Base-by-base conservation (phyloP, 2,797 vertebrate genomes). In the Acipenser ruthenus region DNA sequence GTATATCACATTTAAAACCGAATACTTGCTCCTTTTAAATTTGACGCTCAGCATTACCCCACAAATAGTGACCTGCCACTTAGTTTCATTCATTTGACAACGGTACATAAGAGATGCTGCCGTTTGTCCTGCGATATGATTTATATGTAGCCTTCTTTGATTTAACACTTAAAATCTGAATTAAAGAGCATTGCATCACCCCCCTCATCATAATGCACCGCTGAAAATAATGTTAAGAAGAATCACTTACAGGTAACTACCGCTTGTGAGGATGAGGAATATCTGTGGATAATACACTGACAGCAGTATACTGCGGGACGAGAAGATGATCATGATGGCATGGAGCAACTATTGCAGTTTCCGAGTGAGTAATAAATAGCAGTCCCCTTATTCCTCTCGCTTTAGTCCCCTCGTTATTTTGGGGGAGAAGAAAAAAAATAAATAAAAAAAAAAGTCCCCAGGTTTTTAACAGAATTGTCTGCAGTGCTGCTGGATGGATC, bases 181-280 rank as follows among this genome's bases (percentile, higher is more conserved):
- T 12, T 12, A 8, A 55, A n/a, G 62, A 15, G 53, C 37, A 37
- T 37, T 37, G 3, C 3, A 37, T 37, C 37, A 37, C 18, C 4
- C 37, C 3, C 37, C 37, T 37, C 37, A 37, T 37, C 37, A 37
- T 37, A 37, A 37, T 37, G 37, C 37, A 55, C 53, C n/a, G n/a
- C 53, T 55, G 53, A 69, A 63, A 70, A 73, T 66, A 60, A 67
- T 61, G 53, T 71, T 58, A 49, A 63, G 50, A 48, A 63, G 73
- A 77, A 77, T 76, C 87, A 97, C 95, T 90, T 93, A 98, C 94
- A 97, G 93, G 91, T 97, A 98, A 90, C 95, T 96, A 83, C 95
- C 94, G 89, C 95, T 96, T 90, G 93, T 95, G 82, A 98, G 92
- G 88, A 96, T 93, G 88, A 98, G 93, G 88, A 97, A 96, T 80